Evolutionary conservation across 2,797 vertebrate genomes (phyloP), one percentile per base, ranked within the genome.

Genomic region (Chrosomus eos): DNA sequence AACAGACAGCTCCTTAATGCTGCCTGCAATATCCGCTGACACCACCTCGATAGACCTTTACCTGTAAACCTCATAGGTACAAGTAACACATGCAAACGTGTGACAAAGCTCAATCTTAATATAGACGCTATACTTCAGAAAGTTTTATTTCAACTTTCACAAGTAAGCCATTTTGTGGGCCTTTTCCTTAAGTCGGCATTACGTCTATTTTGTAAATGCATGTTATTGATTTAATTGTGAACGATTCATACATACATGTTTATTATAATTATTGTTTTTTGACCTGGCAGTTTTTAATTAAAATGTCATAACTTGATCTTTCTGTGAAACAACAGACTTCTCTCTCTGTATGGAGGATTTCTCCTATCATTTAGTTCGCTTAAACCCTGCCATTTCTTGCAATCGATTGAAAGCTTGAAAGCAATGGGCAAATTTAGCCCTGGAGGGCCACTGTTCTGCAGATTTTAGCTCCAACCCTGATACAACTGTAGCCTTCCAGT

Each of bases 1-100:
- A 84, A 91, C 90, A 88, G 81, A 81, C 84, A 90, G 81, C 38
- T 82, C 64, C 82, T 84, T 90, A 82, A 88, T 83, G 84, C 83
- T 90, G 68, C 75, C 80, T 86, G 70, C 87, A 87, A 93, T 91
- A 68, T 43, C 51, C 3, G 36, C 64, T 38, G 72, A 68, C 64
- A 40, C 33, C 64, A 76, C 62, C 48, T 83, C 28, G 5, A 71
- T 5, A 84, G 74, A 70, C 64, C 74, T 60, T 40, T 55, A 71
- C 26, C 72, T 11, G 36, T n/a, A n/a, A 83, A 68, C 31, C 43
- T 83, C 60, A 53, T 45, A 75, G 73, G 73, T 75, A 53, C 58
- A 75, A 75, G 43, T 67, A 51, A 83, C 51, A 33, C 73, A 70
- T 31, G 64, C 36, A 77, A n/a, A n/a, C n/a, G 0, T 33, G 33